A percentile compares a stretch with the other conserved stretches of the same genome.
These are phyloP conservation scores for Actias luna DNA, from an alignment of 2,888 invertebrate species.

Conservation along the genomic window DNA sequence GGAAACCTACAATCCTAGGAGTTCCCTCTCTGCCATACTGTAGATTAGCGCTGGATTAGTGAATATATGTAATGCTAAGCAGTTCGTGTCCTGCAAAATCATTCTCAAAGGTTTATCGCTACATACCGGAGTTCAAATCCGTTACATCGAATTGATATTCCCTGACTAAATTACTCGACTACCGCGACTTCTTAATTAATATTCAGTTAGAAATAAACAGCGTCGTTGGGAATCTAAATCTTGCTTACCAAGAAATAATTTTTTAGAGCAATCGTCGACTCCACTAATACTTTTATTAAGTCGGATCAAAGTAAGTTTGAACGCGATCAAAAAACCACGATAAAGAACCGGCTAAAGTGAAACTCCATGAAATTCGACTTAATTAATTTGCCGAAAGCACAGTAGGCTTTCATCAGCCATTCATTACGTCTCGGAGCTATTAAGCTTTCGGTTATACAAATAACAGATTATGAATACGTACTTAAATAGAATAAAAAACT, in stretches of 20 bases:
- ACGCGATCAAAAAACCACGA: neutral
- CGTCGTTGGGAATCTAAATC: no score
- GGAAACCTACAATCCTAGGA: no score
- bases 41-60: no score
- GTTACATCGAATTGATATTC: no score
- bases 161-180: no score
- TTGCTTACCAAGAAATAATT: neutral
- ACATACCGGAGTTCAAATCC: no score
- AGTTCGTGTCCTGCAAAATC: no score
- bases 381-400: constrained; percentile 1
- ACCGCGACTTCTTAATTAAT: neutral
- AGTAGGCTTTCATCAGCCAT: neutral
- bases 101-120: no score
- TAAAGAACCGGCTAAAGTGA: neutral
- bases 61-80: no score
- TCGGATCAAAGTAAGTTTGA: neutral
- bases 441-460: neutral
- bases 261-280: neutral
- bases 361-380: neutral
- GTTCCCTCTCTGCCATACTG: no score
- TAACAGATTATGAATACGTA: neutral
- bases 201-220: no score
- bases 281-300: neutral
- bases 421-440: neutral
- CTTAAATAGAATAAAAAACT: neutral